Percentiles rank a stretch among this genome's conserved stretches.
These are phyloP conservation scores for Strix uralensis DNA, from an alignment of 2,113 vertebrate genomes.

Conservation along the genomic window DNA sequence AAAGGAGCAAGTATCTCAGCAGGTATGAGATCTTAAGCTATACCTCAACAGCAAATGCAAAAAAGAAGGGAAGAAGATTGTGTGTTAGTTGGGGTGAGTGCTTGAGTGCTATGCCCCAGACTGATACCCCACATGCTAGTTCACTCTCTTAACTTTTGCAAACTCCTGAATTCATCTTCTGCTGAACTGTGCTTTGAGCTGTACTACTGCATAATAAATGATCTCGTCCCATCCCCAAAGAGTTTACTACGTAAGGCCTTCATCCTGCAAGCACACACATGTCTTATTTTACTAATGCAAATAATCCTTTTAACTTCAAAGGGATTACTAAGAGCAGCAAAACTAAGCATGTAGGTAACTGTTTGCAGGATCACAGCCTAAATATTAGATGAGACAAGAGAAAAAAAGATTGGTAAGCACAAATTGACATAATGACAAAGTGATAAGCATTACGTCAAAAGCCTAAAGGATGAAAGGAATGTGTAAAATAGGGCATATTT, in stretches of 20 bases:
- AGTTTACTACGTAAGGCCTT: background rate
- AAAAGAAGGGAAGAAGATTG: background rate
- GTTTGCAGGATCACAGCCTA: conserved; percentile 12
- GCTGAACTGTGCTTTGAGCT: background rate
- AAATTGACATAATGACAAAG: conserved; percentile 41
- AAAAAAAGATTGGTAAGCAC: conserved; percentile 16
- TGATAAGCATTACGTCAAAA: conserved; percentile 32
- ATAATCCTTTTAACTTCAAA: conserved; percentile 67
- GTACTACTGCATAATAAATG: background rate
- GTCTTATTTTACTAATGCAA: conserved; percentile 53
- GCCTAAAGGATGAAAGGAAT: conserved; percentile 23
- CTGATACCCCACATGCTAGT: background rate
- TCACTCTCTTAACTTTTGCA: background rate
- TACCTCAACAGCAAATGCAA: background rate
- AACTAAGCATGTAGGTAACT: conserved; percentile 36
- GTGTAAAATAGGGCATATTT: conserved; percentile 37
- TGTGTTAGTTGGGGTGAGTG: background rate
- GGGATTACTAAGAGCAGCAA: conserved; percentile 31
- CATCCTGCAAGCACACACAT: conserved; percentile 7
- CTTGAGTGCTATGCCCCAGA: background rate
- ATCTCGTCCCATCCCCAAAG: background rate
- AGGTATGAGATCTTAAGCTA: background rate
- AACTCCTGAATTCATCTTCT: background rate
- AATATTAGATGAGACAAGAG: background rate
- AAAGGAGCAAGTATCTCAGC: background rate